These are phyloP conservation scores for Paralichthys olivaceus DNA, from an alignment of 2,113 vertebrate genomes.

Conservation along the genomic window DNA sequence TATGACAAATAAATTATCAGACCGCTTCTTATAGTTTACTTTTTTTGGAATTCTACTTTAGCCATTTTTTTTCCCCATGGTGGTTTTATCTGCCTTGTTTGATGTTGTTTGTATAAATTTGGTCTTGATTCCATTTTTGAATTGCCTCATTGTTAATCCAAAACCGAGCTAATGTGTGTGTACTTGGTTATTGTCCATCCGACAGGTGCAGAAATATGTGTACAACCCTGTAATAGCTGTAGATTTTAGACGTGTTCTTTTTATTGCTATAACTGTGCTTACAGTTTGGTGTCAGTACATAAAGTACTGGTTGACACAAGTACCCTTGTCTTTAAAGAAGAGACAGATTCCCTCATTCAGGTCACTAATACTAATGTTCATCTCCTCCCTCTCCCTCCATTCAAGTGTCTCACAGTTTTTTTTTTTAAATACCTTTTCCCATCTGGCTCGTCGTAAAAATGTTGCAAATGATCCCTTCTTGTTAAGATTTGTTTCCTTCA, in stretches of 20 bases:
- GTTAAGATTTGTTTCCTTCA: conserved; percentile 49
- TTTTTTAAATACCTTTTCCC: conserved; percentile 52
- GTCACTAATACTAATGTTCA: conserved; percentile 45
- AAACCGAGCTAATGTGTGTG: no score
- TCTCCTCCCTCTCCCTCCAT: conserved; percentile 11
- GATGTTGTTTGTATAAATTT: neutral
- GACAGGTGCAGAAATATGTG: no score
- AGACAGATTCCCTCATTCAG: conserved; percentile 36
- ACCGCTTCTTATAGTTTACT: no score
- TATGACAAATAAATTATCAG: no score
- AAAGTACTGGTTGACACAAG: conserved; percentile 1
- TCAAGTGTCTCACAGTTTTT: conserved; percentile 26
- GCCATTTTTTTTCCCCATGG: neutral
- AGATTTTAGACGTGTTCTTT: no score
- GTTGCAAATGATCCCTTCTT: conserved; percentile 56
- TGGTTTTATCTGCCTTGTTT: neutral
- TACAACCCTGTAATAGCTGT: no score
- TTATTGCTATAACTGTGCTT: no score
- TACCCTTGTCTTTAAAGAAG: conserved; percentile 22
- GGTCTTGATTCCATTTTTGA: neutral
- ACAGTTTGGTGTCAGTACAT: no score
- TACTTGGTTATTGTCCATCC: no score
- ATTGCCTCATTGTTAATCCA: no score
- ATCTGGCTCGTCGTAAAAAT: conserved; percentile 67
- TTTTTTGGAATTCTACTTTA: no score